phyloP scores from a whole-genome alignment of 2,888 invertebrate species.

The Sarcophaga subvicina region DNA sequence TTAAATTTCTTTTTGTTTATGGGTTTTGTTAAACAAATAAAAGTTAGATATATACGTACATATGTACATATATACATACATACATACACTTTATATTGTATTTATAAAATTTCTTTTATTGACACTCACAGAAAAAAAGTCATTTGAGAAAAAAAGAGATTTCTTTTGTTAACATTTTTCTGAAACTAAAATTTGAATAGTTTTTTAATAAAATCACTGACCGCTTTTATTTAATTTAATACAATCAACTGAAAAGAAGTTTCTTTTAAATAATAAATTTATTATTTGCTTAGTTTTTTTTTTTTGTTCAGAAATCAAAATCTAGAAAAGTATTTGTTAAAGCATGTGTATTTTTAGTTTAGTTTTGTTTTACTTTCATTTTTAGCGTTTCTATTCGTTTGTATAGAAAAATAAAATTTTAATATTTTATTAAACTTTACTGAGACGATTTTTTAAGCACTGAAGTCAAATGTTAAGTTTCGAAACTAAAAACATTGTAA shows the following conservation, averaged over 20 bases:
- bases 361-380: background rate
- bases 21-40: no score
- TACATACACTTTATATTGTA: background rate
- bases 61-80: background rate
- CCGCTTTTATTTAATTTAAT: background rate
- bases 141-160: background rate
- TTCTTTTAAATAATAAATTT: background rate
- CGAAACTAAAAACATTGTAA: no score
- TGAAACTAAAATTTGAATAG: background rate
- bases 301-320: no score
- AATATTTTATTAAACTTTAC: background rate
- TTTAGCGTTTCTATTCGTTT: background rate
- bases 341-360: no score
- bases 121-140: background rate
- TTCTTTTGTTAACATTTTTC: background rate
- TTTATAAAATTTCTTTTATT: background rate
- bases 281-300: background rate
- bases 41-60: background rate
- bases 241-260: background rate
- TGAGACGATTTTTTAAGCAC: no score
- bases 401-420: background rate
- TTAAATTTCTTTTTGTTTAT: no score
- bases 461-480: no score
- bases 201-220: background rate
- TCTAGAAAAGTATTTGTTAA: no score